A percentile compares a stretch with the other conserved stretches of the same genome.
These are phyloP conservation scores for Zygothrica quintamaculata DNA, from an alignment of 2,888 invertebrate genomes.

Conservation along the genomic window DNA sequence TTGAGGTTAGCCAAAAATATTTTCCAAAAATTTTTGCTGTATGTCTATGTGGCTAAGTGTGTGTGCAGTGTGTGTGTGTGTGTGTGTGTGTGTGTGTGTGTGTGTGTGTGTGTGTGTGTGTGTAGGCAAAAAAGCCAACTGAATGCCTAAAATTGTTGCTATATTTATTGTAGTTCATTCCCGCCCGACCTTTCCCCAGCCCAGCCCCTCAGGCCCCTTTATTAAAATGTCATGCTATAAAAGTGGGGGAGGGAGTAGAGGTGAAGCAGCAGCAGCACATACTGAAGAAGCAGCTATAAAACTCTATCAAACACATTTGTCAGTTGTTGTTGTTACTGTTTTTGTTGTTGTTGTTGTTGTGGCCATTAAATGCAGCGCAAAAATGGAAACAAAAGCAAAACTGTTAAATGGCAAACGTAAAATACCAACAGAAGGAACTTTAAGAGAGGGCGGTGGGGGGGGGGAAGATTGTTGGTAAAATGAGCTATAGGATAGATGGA, in stretches of 20 bases:
- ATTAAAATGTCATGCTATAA: slow-evolving; percentile 77
- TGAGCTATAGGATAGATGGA: too few species aligned
- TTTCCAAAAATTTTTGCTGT: slow-evolving; percentile 53
- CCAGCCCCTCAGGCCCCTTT: slow-evolving; percentile 48
- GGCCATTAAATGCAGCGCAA: slow-evolving; percentile 64
- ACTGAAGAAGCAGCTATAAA: slow-evolving; percentile 53
- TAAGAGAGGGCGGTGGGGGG: background rate
- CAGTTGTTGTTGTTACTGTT: slow-evolving; percentile 46
- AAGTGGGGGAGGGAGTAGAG: slow-evolving; percentile 8
- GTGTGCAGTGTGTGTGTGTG: slow-evolving; percentile 24
- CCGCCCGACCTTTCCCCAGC: too few species aligned
- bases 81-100: slow-evolving; percentile 20
- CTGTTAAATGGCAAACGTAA: slow-evolving; percentile 41
- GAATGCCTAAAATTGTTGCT: slow-evolving; percentile 51
- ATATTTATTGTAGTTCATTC: slow-evolving; percentile 18
- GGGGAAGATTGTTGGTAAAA: background rate
- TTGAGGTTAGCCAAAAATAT: slow-evolving; percentile 77
- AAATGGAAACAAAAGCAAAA: slow-evolving; percentile 57
- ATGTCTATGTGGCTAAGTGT: slow-evolving; percentile 12
- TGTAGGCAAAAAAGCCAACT: slow-evolving; percentile 19
- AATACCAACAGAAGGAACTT: too few species aligned
- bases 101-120: slow-evolving; percentile 23
- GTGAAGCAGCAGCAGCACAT: background rate
- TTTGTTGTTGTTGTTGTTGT: slow-evolving; percentile 31
- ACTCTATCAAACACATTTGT: slow-evolving; percentile 71